A percentile compares a stretch with the other conserved stretches of the same genome.
Conservation (phyloP, 2,888 invertebrate genomes). For the Pristionchus mayeri region DNA sequence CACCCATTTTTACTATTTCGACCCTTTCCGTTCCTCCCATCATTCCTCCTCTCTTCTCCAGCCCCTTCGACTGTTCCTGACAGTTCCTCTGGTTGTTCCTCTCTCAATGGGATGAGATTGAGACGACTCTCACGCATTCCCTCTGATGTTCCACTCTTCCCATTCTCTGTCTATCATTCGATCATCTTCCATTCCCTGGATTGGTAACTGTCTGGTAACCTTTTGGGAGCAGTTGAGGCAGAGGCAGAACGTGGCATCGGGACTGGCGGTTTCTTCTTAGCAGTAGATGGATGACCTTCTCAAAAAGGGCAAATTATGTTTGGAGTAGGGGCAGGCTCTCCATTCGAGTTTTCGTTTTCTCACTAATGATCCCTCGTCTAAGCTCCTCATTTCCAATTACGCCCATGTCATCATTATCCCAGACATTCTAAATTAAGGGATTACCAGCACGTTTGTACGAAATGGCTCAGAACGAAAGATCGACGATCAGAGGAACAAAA, state of each 20-base stretch:
- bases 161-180: neutral
- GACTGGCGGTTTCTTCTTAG: slow-evolving; percentile 17
- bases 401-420: slow-evolving; percentile 17
- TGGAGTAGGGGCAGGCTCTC: too few relatives aligned
- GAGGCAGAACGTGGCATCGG: neutral
- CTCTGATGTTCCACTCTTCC: neutral
- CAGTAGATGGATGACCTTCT: neutral
- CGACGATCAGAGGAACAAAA: neutral
- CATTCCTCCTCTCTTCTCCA: too few relatives aligned
- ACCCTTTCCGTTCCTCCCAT: too few relatives aligned
- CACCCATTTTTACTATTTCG: too few relatives aligned
- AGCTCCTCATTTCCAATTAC: slow-evolving; percentile 23
- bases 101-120: slow-evolving; percentile 10
- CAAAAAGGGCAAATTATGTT: neutral
- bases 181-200: too few relatives aligned
- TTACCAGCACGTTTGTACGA: neutral
- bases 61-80: slow-evolving; percentile 2
- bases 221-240: neutral
- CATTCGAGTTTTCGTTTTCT: too few relatives aligned
- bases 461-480: neutral
- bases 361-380: neutral
- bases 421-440: neutral
- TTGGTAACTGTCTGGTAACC: neutral
- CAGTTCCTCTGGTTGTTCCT: neutral
- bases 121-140: neutral